A percentile compares a stretch with the other conserved stretches of the same genome.
phyloP scores from a whole-genome alignment of 2,797 vertebrate species.

The Sorex maritimensis region DNA sequence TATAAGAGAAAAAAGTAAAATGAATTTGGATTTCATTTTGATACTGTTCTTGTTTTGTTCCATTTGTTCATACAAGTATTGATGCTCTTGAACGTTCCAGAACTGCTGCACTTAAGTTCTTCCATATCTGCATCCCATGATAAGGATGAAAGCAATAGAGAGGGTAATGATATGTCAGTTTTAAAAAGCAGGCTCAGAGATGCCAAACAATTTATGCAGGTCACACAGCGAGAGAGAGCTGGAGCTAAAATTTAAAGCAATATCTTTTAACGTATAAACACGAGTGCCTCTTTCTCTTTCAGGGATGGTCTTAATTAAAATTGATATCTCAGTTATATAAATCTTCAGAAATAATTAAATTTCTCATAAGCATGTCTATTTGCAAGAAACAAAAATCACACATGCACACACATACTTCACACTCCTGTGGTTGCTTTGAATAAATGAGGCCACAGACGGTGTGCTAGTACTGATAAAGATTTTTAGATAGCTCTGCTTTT shows the following conservation, averaged over 20 bases:
- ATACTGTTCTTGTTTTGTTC: neutral
- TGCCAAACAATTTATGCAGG: no score
- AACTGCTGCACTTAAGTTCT: neutral
- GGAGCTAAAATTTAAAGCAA: neutral
- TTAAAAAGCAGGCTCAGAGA: neutral
- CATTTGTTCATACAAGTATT: neutral
- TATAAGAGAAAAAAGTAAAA: neutral
- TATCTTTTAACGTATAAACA: neutral
- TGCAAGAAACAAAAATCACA: neutral
- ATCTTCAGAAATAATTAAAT: slow-evolving; percentile 58
- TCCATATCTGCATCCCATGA: neutral
- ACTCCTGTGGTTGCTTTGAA: neutral
- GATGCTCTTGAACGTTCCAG: neutral
- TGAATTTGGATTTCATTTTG: neutral
- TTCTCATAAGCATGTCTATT: slow-evolving; percentile 42
- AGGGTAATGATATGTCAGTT: neutral
- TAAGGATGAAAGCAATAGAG: neutral
- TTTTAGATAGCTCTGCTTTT: neutral
- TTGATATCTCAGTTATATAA: neutral
- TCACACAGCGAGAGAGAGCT: neutral
- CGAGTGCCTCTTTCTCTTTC: neutral
- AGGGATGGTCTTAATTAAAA: slow-evolving; percentile 14
- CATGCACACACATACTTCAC: no score
- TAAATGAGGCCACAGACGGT: neutral
- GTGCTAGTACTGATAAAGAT: neutral